Evolutionary conservation across 2,888 invertebrate species (phyloP).

Genomic region (Tetrapedia diversipes): DNA sequence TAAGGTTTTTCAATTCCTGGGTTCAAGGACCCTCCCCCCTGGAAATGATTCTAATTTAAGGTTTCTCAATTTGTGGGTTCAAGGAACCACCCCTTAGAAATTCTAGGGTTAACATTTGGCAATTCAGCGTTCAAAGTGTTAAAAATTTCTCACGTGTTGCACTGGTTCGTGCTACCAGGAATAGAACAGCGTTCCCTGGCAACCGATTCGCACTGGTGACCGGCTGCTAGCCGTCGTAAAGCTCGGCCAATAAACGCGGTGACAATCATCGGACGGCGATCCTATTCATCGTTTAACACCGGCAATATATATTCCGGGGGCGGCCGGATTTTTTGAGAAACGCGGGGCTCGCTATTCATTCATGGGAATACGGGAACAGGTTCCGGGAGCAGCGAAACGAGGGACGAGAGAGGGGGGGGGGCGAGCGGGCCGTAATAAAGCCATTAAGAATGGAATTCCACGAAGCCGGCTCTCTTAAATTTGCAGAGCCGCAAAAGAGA

Average conservation of each 20-base stretch:
- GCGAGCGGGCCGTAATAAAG: constrained; percentile 43
- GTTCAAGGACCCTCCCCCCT: too few relatives aligned
- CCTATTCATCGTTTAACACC: constrained; percentile 31
- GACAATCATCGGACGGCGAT: constrained; percentile 27
- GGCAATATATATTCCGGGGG: background rate
- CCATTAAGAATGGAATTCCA: constrained; percentile 58
- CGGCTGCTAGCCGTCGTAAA: constrained; percentile 25
- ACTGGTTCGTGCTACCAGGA: too few relatives aligned
- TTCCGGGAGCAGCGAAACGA: constrained; percentile 41
- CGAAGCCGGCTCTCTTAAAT: constrained; percentile 56
- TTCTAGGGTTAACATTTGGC: too few relatives aligned
- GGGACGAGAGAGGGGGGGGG: constrained; percentile 3
- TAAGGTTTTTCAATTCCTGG: too few relatives aligned
- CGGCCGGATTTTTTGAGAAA: constrained; percentile 38
- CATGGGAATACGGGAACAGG: constrained; percentile 49
- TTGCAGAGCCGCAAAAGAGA: constrained; percentile 37
- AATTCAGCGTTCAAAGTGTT: too few relatives aligned
- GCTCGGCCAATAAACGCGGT: constrained; percentile 25
- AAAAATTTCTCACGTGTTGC: too few relatives aligned
- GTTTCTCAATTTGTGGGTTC: too few relatives aligned
- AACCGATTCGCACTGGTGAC: too few relatives aligned
- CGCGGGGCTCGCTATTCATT: constrained; percentile 47
- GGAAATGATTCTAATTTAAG: too few relatives aligned
- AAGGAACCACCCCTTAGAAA: too few relatives aligned
- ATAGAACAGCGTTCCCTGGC: too few relatives aligned